Conservation (phyloP, 1,140 invertebrate species). For the Solen grandis region DNA sequence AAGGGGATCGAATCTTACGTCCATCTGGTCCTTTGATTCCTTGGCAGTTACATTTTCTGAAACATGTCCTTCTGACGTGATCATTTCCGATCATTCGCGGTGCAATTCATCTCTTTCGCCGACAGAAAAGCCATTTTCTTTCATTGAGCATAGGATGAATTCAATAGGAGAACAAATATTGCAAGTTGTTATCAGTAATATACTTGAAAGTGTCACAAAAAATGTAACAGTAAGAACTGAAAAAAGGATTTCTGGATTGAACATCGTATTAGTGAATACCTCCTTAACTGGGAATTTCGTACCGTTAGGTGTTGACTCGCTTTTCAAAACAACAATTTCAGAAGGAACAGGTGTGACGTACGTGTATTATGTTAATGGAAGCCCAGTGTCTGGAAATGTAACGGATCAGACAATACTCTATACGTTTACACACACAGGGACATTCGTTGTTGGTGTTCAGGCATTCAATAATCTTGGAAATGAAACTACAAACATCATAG, state of each 20-base stretch:
- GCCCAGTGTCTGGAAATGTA: background rate
- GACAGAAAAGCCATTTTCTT: slow-evolving; percentile 57
- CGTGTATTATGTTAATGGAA: slow-evolving; percentile 11
- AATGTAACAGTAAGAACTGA: slow-evolving; percentile 29
- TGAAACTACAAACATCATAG: background rate
- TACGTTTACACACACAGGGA: slow-evolving; percentile 14
- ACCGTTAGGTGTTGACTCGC: background rate
- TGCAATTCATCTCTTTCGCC: slow-evolving; percentile 43
- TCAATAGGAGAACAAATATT: background rate
- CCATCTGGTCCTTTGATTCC: slow-evolving; percentile 48
- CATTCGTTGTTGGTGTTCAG: slow-evolving; percentile 14
- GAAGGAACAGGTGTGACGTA: slow-evolving; percentile 24
- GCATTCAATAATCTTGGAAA: slow-evolving; percentile 13
- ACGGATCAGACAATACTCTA: slow-evolving; percentile 17
- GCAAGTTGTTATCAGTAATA: slow-evolving; percentile 30
- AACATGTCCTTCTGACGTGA: slow-evolving; percentile 39
- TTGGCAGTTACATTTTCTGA: background rate
- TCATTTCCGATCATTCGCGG: background rate
- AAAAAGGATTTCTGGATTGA: slow-evolving; percentile 31
- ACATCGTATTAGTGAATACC: slow-evolving; percentile 5
- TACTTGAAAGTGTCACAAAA: slow-evolving; percentile 14
- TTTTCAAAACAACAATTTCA: background rate
- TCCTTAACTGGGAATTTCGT: background rate
- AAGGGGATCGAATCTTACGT: slow-evolving; percentile 50
- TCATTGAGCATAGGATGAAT: slow-evolving; percentile 30